Evolutionary conservation across 2,888 invertebrate genomes (phyloP).

Genomic region (Eurytoma adleriae): DNA sequence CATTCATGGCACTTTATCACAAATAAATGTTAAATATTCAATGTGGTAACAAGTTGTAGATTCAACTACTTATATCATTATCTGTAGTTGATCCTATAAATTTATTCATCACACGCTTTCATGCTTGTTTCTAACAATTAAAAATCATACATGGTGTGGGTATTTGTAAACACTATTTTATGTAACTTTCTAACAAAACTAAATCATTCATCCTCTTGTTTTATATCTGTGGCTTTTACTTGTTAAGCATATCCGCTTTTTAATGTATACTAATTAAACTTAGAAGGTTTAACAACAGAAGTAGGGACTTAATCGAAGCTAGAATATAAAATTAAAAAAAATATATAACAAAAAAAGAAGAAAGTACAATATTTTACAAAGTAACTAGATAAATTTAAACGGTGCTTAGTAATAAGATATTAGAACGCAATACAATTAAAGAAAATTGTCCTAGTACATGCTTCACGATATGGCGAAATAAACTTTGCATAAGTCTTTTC

Average conservation of each 20-base stretch:
- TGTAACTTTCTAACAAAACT: conserved; percentile 19
- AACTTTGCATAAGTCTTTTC: no score
- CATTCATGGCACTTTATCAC: conserved; percentile 44
- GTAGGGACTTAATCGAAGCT: no score
- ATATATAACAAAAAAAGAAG: no score
- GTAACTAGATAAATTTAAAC: no score
- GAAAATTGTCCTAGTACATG: no score
- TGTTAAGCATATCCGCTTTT: not conserved
- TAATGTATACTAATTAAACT: no score
- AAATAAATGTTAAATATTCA: not conserved
- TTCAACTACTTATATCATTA: not conserved
- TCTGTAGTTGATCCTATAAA: conserved; percentile 1
- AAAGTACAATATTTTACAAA: no score
- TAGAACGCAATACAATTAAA: no score
- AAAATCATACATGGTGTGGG: conserved; percentile 40
- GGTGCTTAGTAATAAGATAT: no score
- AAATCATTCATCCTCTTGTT: conserved; percentile 28
- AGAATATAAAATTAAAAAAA: no score
- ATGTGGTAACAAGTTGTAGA: conserved; percentile 1
- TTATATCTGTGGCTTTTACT: conserved; percentile 11
- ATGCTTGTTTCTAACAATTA: not conserved
- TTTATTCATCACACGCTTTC: conserved; percentile 22
- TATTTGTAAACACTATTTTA: conserved; percentile 36
- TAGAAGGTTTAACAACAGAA: no score
- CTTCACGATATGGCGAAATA: no score